Evolutionary conservation across 2,113 vertebrate species (phyloP).

Genomic region (Cyphomyrus plagiostoma): DNA sequence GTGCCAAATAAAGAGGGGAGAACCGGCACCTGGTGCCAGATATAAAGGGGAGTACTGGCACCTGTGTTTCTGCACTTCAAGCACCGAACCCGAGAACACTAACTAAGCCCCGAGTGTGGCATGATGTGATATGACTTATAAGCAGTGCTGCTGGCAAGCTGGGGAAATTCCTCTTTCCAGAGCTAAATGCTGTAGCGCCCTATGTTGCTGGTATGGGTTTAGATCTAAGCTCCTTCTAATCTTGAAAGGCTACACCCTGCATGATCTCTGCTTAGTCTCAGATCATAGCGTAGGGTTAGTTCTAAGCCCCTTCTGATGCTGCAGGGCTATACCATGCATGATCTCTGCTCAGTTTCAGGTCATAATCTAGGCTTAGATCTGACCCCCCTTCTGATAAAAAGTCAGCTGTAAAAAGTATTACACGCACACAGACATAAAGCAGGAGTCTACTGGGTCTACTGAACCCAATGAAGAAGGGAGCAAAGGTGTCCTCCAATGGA

Average conservation of each 20-base stretch:
- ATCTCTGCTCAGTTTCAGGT: not conserved
- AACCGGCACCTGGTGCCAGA: too few relatives aligned
- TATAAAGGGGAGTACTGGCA: too few relatives aligned
- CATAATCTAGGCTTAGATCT: not conserved
- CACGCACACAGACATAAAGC: conserved; percentile 8
- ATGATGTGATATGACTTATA: not conserved
- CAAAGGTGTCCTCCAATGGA: not conserved
- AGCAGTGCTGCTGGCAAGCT: not conserved
- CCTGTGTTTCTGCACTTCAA: not conserved
- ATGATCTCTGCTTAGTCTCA: not conserved
- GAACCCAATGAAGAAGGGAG: not conserved
- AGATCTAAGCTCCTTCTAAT: not conserved
- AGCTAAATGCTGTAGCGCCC: not conserved
- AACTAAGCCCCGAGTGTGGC: not conserved
- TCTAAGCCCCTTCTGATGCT: not conserved
- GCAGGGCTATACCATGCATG: not conserved
- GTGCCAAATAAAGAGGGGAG: too few relatives aligned
- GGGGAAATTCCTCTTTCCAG: not conserved
- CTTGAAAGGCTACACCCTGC: not conserved
- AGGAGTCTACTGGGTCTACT: not conserved
- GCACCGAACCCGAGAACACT: not conserved
- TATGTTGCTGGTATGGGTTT: not conserved
- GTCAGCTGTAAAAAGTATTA: not conserved
- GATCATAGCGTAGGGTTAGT: not conserved
- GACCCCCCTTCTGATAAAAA: not conserved